Evolutionary conservation across 92 coral and sea anemone species (phyloP), one percentile per base, ranked within the genome.

Genomic region (Epizoanthus illoricatus): DNA sequence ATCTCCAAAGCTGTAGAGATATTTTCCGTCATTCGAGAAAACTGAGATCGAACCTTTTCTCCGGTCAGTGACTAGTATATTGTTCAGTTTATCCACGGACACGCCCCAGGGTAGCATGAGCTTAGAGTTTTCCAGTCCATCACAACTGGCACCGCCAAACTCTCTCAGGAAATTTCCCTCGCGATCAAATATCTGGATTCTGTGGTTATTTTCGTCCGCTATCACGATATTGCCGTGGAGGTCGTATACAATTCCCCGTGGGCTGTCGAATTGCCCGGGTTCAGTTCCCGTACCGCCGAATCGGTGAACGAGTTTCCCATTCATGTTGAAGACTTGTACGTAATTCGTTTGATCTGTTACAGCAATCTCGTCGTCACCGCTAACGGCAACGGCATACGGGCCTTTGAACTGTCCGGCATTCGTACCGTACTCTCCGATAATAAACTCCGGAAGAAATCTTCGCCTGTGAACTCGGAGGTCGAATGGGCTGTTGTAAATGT

Each of bases 221-320:
- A 85, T 64, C 4, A 81, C 79, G 28, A 85, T 85, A 76, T 85
- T 79, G 55, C 84, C 71, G 3, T 33, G 47, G 18, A 65, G 62
- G 71, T 71, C 73, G n/a, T 55, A 28, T 12, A 84, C 76, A 54
- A 85, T 56, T 19, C 75, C 73, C 64, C 73, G 69, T 24, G 88
- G 88, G 58, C 76, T 76, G 49, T 85, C 84, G 60, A 85, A 85
- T 59, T 65, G 84, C 5, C 88, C 88, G 5, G 49, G 76, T 5
- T 61, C 70, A 11, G 42, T 18, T 5, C 88, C 88, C 62, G 62
- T 54, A 15, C 76, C 43, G 24, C 88, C 88, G 42, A 76, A 79
- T 18, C 80, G 73, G 45, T 33, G 36, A 52, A 74, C 59, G 5
- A 79, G 82, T 20, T 40, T 65, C 54, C 79, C 87, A 6, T 64